Evolutionary conservation across 2,797 vertebrate genomes (phyloP).

Genomic region (Chromobotia macracanthus): DNA sequence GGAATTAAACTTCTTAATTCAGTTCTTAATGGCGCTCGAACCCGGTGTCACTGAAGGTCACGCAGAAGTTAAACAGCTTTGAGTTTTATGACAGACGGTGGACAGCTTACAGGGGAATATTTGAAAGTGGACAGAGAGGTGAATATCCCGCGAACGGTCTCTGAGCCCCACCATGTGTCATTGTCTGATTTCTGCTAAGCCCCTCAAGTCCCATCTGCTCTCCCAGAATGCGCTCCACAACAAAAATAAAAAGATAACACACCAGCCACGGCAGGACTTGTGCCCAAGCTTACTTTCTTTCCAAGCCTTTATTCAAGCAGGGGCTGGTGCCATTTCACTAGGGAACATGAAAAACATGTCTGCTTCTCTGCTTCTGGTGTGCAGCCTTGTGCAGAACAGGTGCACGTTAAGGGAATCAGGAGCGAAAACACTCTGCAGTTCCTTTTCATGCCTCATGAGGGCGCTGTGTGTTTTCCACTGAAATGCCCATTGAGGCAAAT

Average conservation of each 20-base stretch:
- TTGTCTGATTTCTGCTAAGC: constrained; percentile 49
- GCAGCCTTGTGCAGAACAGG: constrained; percentile 51
- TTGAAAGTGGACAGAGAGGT: constrained; percentile 36
- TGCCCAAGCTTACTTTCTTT: constrained; percentile 13
- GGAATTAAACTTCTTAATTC: background rate
- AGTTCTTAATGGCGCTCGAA: background rate
- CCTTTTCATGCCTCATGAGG: constrained; percentile 71
- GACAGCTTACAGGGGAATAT: constrained; percentile 5
- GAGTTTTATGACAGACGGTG: constrained; percentile 26
- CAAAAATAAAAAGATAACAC: constrained; percentile 38
- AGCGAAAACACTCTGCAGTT: constrained; percentile 43
- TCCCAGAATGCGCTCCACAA: constrained; percentile 43
- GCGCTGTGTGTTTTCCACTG: constrained; percentile 75
- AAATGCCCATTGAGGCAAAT: constrained; percentile 69
- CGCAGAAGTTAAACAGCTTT: background rate
- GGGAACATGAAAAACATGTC: constrained; percentile 13
- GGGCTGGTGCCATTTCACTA: constrained; percentile 27
- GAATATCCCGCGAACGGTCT: constrained; percentile 36
- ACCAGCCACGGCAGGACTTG: constrained; percentile 1
- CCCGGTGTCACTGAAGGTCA: too few species aligned
- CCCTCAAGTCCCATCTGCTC: constrained; percentile 48
- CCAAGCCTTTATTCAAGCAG: constrained; percentile 26
- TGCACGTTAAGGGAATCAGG: constrained; percentile 53
- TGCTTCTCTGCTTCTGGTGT: background rate
- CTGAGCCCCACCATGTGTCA: constrained; percentile 52